phyloP scores from a whole-genome alignment of 2,113 vertebrate species.

The Columba janthina region DNA sequence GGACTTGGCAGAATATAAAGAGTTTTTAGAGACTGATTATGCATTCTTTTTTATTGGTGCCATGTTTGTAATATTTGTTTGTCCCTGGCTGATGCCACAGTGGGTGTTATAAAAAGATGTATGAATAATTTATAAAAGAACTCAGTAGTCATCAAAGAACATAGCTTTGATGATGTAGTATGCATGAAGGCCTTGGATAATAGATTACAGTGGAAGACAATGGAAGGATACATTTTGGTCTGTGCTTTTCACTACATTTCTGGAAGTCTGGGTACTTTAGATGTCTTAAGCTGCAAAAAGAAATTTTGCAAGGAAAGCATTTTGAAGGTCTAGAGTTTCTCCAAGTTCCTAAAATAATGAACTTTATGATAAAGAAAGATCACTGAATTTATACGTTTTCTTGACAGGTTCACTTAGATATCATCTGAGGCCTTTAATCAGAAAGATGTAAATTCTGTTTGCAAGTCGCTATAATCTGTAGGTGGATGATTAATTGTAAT shows the following conservation, averaged over 20 bases:
- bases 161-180: constrained; percentile 6
- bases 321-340: neutral
- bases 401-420: neutral
- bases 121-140: constrained; percentile 68
- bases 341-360: neutral
- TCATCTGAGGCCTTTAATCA: neutral
- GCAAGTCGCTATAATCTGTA: neutral
- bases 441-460: neutral
- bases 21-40: constrained; percentile 68
- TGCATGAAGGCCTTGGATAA: neutral
- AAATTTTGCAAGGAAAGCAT: neutral
- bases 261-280: neutral
- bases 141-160: constrained; percentile 52
- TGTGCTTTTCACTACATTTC: neutral
- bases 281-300: neutral
- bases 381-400: neutral
- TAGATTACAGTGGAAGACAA: neutral
- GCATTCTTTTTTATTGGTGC: constrained; percentile 64
- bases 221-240: neutral
- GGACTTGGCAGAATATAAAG: constrained; percentile 46
- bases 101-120: constrained; percentile 59
- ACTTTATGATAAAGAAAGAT: neutral
- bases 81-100: constrained; percentile 62
- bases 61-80: constrained; percentile 65
- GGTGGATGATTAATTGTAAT: neutral